Evolutionary conservation across 2,888 invertebrate genomes (phyloP), one percentile per base, ranked within the genome.

Genomic region (Euproctis similis): DNA sequence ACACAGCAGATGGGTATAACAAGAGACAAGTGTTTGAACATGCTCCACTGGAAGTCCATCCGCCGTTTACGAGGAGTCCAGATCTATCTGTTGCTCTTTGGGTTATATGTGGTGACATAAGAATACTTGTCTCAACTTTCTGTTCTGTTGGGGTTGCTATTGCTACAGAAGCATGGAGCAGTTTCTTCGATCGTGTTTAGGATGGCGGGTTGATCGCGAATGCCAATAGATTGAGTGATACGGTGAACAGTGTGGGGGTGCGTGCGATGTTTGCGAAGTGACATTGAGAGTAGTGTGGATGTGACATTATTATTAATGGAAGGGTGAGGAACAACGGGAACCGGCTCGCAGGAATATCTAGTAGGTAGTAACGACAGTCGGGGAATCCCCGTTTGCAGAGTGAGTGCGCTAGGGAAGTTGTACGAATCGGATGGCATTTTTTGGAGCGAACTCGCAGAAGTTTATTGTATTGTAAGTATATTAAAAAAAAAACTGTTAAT

Each of bases 401-500:
- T n/a, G 24, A 26, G 23, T 37, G 42, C n/a, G n/a, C 38, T 29
- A 22, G 24, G 19, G 21, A 29, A 29, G 26, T n/a, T 39, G 29
- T 32, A 24, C 28, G 33, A 19, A 21, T 40, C 20, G 26, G 24
- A 34, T 44, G 56, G 48, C 56, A 55, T 54, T 47, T 57, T 51
- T n/a, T n/a, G n/a, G 41, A 57, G 52, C 48, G 50, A 57, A 57
- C 53, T 58, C 53, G 50, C 48, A 47, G 45, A 43, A 31, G 35
- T 36, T 60, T 50, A 53, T 53, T 42, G 35, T 53, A 53, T n/a
- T n/a, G 48, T 60, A 54, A 52, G 61, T 68, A 66, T n/a, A n/a
- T n/a, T n/a, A n/a, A n/a, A n/a, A n/a, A n/a, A n/a, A 63, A 54
- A 59, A 59, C 50, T 64, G 53, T 62, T 54, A 66, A 40, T 59